Percentiles rank a stretch among this genome's conserved stretches.
Evolutionary conservation across 2,113 vertebrate species (phyloP).

Genomic region (Zosterops hypoxanthus): DNA sequence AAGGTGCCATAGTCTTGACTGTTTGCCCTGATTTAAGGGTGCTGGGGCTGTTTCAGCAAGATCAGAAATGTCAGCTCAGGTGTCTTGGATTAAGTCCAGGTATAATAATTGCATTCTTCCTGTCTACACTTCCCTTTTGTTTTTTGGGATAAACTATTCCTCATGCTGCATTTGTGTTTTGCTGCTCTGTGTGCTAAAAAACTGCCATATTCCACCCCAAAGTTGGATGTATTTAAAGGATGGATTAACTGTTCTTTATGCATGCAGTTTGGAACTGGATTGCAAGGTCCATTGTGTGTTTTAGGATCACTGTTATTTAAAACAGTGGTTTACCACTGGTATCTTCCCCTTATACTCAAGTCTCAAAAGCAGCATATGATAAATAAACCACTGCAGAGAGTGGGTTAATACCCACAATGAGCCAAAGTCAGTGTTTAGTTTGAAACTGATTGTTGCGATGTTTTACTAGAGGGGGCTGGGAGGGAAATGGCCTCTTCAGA

Average conservation of each 20-base stretch:
- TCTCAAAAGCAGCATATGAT: background rate
- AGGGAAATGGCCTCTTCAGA: constrained; percentile 16
- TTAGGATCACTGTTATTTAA: constrained; percentile 40
- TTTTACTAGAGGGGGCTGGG: background rate
- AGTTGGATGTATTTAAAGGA: constrained; percentile 44
- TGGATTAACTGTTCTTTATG: constrained; percentile 65
- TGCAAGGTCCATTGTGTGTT: background rate
- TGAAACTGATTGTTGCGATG: background rate
- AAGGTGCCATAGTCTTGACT: background rate
- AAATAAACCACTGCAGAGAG: background rate
- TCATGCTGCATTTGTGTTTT: background rate
- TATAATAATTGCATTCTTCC: constrained; percentile 13
- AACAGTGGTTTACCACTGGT: background rate
- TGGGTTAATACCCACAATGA: background rate
- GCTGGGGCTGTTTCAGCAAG: background rate
- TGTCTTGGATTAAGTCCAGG: background rate
- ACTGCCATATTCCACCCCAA: constrained; percentile 32
- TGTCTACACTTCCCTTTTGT: constrained; percentile 16
- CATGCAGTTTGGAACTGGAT: constrained; percentile 22
- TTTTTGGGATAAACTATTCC: constrained; percentile 16
- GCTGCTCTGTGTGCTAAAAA: constrained; percentile 1
- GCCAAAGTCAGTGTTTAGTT: background rate
- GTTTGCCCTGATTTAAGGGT: background rate
- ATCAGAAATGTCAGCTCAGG: constrained; percentile 6
- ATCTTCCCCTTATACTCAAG: background rate